These are phyloP conservation scores for Chiroxiphia lanceolata DNA, from an alignment of 2,797 vertebrate genomes.

Conservation along the genomic window DNA sequence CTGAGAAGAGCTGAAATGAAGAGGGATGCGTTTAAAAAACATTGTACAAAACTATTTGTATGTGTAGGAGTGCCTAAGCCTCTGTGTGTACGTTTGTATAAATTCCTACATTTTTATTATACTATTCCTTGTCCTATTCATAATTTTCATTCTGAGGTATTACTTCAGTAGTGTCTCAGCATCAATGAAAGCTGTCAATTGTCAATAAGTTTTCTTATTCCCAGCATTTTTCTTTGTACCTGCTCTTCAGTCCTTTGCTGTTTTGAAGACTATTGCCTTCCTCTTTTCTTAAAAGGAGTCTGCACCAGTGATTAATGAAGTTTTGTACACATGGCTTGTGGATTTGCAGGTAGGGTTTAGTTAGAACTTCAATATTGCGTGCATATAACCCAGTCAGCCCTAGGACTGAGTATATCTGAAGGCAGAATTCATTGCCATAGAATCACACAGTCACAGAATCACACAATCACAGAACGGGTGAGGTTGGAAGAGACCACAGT, in stretches of 20 bases:
- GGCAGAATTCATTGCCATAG: neutral
- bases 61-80: neutral
- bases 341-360: neutral
- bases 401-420: neutral
- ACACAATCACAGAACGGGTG: neutral
- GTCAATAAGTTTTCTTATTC: neutral
- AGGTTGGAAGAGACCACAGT: neutral
- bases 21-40: neutral
- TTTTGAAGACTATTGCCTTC: neutral
- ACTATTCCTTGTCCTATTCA: neutral
- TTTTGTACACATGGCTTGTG: neutral
- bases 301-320: neutral
- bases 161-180: neutral
- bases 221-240: neutral
- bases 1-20: neutral
- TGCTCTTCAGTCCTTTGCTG: neutral
- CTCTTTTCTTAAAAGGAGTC: neutral
- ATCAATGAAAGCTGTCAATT: neutral
- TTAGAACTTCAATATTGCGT: neutral
- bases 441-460: no score
- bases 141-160: neutral
- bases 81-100: no score
- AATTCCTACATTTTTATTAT: no score
- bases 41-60: neutral
- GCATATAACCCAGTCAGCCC: neutral